Conservation (phyloP, 2,888 invertebrate species). For the Syrphus vitripennis region DNA sequence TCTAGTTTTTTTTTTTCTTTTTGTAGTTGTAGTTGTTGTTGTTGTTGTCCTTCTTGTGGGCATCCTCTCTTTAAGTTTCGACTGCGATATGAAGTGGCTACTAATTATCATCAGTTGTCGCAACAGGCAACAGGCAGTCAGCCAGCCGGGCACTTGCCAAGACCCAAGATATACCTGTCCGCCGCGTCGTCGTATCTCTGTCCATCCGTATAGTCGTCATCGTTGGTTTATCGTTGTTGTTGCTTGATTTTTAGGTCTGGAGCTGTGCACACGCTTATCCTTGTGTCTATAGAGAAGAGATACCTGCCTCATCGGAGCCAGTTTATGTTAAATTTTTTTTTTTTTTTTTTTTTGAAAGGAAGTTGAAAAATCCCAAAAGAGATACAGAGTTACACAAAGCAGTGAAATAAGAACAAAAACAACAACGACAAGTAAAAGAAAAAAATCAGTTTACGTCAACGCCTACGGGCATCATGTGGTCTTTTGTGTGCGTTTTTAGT, state of each 20-base stretch:
- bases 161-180: neutral
- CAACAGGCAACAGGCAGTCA: constrained; percentile 55
- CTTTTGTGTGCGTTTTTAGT: constrained; percentile 49
- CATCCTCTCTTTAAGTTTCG: constrained; percentile 40
- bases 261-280: constrained; percentile 58
- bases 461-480: constrained; percentile 51
- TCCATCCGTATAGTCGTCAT: constrained; percentile 19
- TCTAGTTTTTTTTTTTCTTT: too few species aligned
- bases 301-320: neutral
- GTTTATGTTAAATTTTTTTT: constrained; percentile 17
- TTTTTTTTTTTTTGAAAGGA: constrained; percentile 45
- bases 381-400: constrained; percentile 33
- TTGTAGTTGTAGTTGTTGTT: too few species aligned
- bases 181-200: neutral
- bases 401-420: neutral
- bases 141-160: constrained; percentile 58
- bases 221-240: neutral
- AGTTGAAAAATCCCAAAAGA: constrained; percentile 53
- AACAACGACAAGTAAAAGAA: neutral
- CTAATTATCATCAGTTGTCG: constrained; percentile 62
- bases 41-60: constrained; percentile 46
- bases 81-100: constrained; percentile 60
- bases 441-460: constrained; percentile 67
- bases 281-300: constrained; percentile 12
- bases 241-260: constrained; percentile 28